phyloP scores from a whole-genome alignment of 2,797 vertebrate genomes.

The Hippocampus kuda region DNA sequence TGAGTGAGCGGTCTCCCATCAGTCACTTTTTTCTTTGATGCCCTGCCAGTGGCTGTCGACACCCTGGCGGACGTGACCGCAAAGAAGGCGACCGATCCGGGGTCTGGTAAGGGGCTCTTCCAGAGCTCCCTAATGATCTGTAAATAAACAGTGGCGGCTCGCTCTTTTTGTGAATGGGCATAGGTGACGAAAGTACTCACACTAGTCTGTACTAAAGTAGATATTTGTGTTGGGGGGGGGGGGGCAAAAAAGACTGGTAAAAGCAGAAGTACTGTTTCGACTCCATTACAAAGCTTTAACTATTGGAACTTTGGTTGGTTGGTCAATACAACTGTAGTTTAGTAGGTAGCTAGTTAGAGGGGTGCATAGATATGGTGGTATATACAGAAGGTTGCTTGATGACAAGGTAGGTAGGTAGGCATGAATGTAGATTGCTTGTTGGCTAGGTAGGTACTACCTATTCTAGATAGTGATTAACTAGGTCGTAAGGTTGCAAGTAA shows the following conservation, averaged over 20 bases:
- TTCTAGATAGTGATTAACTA: neutral
- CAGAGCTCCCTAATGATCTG: constrained; percentile 43
- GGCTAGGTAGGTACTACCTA: neutral
- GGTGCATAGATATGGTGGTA: neutral
- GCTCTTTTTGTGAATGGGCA: constrained; percentile 19
- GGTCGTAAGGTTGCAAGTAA: neutral
- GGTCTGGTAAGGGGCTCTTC: constrained; percentile 34
- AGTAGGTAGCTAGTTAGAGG: too few relatives aligned
- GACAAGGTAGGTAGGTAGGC: neutral
- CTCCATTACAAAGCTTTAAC: too few relatives aligned
- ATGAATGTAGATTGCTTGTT: neutral
- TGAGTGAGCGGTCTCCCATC: constrained; percentile 62
- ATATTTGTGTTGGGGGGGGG: neutral
- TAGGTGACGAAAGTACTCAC: neutral
- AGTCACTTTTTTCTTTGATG: constrained; percentile 58
- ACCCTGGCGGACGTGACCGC: constrained; percentile 43
- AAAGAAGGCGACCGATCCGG: constrained; percentile 25
- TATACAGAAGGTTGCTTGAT: neutral
- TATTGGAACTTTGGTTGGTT: too few relatives aligned
- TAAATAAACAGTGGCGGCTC: constrained; percentile 47
- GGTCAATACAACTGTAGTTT: too few relatives aligned
- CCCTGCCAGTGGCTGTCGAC: constrained; percentile 48
- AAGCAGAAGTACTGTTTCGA: too few relatives aligned
- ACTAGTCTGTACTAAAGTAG: neutral
- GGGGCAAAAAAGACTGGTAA: too few relatives aligned